Conservation (phyloP, 1,140 invertebrate species). For the Ctenoplectra terminalis region DNA sequence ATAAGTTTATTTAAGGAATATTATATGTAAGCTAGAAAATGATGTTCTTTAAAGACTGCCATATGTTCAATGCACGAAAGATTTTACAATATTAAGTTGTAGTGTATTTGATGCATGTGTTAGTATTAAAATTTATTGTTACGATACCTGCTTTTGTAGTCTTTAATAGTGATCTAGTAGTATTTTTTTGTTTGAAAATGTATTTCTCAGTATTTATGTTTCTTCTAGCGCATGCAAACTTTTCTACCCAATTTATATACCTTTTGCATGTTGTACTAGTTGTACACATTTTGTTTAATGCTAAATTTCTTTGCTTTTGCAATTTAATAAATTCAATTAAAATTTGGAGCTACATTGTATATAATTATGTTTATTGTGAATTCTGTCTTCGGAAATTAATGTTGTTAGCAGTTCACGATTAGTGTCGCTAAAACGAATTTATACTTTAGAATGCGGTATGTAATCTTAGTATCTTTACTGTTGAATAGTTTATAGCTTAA, state of each 20-base stretch:
- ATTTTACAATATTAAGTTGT: not conserved
- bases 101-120: conserved; percentile 1
- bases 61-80: conserved; percentile 16
- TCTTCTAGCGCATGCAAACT: conserved; percentile 6
- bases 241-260: not conserved
- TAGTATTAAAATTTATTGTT: too few species aligned
- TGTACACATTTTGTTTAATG: conserved; percentile 30
- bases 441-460: conserved; percentile 17
- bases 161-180: too few species aligned
- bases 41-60: not conserved
- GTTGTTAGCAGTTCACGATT: conserved; percentile 11
- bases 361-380: conserved; percentile 44
- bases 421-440: conserved; percentile 32
- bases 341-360: conserved; percentile 16
- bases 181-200: not conserved
- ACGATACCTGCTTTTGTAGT: too few species aligned
- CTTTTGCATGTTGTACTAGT: conserved; percentile 4
- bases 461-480: conserved; percentile 17
- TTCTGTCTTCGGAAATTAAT: conserved; percentile 24
- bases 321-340: conserved; percentile 8
- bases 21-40: conserved; percentile 23
- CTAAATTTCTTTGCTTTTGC: conserved; percentile 26
- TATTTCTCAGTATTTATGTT: conserved; percentile 5
- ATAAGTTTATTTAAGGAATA: conserved; percentile 25
- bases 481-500: conserved; percentile 15